Conservation (phyloP, 2,797 vertebrate genomes). For the Aldrovandia affinis region DNA sequence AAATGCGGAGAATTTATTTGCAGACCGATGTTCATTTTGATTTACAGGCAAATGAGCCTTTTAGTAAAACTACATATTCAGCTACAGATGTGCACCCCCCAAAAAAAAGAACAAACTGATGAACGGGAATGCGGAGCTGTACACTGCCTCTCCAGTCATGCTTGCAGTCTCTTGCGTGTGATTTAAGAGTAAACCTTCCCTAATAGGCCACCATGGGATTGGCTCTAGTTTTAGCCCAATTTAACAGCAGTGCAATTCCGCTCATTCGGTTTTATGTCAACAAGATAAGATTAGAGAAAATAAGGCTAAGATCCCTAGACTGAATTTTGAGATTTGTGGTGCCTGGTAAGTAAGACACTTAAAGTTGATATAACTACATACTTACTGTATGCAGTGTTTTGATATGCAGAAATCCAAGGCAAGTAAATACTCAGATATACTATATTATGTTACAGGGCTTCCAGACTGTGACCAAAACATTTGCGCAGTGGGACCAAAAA, state of each 20-base stretch:
- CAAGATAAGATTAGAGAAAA: constrained; percentile 27
- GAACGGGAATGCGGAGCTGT: neutral
- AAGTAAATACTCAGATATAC: neutral
- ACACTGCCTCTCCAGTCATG: neutral
- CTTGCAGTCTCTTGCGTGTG: neutral
- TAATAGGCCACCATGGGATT: constrained; percentile 21
- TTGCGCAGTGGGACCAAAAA: too few species aligned
- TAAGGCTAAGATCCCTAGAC: neutral
- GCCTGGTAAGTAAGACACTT: neutral
- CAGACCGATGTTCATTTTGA: neutral
- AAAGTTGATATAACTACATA: neutral
- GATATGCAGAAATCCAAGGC: neutral
- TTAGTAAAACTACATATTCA: neutral
- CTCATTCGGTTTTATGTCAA: constrained; percentile 24
- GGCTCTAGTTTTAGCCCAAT: neutral
- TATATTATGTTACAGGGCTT: neutral
- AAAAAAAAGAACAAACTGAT: neutral
- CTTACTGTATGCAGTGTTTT: neutral
- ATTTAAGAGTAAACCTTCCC: constrained; percentile 14
- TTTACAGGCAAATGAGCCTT: neutral
- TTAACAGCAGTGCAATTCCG: constrained; percentile 22
- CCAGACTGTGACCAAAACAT: too few species aligned
- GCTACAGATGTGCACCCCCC: neutral
- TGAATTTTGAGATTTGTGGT: neutral
- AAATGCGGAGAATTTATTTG: neutral